These are phyloP conservation scores for Molothrus aeneus DNA, from an alignment of 2,797 vertebrate species.

Conservation along the genomic window DNA sequence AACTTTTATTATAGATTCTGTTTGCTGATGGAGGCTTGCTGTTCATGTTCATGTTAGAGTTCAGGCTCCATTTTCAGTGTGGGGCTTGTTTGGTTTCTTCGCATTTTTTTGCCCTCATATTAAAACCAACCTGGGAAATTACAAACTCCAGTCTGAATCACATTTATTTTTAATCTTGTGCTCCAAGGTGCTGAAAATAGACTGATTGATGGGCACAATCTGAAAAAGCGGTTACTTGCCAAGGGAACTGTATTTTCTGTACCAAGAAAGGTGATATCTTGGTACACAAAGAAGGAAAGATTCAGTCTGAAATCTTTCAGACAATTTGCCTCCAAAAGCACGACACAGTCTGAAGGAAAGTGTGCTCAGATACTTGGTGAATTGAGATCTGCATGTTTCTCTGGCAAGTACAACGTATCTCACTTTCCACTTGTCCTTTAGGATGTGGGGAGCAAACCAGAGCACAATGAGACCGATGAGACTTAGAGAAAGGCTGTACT, in stretches of 20 bases:
- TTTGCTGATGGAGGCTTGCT: neutral
- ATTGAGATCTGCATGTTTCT: neutral
- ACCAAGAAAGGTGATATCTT: neutral
- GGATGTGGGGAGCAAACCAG: neutral
- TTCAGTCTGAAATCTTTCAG: neutral
- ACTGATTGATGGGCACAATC: neutral
- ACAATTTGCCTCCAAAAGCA: neutral
- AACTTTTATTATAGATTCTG: slow-evolving; percentile 4
- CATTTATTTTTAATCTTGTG: neutral
- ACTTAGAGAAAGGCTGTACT: neutral
- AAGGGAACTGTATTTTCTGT: neutral
- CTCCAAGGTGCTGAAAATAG: neutral
- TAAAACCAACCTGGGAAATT: neutral
- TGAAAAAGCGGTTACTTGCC: neutral
- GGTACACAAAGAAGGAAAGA: neutral
- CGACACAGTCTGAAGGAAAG: neutral
- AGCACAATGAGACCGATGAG: fast-evolving
- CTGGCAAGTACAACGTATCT: neutral
- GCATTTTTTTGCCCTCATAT: neutral
- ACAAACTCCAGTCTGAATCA: neutral
- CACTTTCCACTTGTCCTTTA: neutral
- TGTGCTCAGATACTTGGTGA: neutral
- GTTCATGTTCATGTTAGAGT: neutral
- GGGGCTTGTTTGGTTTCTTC: neutral
- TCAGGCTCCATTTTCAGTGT: neutral